phyloP scores from a whole-genome alignment of 2,797 vertebrate species.

The Morus bassanus region DNA sequence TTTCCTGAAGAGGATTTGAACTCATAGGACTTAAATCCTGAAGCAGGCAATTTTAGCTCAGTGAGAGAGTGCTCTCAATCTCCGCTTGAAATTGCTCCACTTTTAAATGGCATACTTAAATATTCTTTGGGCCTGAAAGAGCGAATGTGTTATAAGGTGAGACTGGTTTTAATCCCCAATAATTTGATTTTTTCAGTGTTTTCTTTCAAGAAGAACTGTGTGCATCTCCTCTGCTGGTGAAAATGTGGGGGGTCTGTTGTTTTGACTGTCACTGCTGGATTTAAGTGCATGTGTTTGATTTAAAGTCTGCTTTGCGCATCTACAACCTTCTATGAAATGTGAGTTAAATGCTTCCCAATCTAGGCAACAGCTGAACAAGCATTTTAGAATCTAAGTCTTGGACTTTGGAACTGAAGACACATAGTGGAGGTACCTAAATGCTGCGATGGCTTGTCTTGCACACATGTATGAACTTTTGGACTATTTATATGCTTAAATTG shows the following conservation, averaged over 20 bases:
- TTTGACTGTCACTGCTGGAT: background rate
- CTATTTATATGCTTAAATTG: background rate
- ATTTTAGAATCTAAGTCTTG: background rate
- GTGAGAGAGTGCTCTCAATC: background rate
- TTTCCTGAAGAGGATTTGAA: background rate
- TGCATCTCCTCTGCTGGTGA: background rate
- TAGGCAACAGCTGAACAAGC: background rate
- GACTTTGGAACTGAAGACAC: background rate
- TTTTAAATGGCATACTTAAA: background rate
- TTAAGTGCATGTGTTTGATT: background rate
- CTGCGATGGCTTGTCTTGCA: background rate
- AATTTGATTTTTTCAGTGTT: background rate
- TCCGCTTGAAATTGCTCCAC: background rate
- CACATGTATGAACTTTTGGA: background rate
- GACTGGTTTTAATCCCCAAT: rapidly evolving
- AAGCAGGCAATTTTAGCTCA: background rate
- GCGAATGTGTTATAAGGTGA: background rate
- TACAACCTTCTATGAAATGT: background rate
- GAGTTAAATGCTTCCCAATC: background rate
- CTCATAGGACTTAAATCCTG: background rate
- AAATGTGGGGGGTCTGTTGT: background rate
- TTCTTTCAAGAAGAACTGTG: background rate
- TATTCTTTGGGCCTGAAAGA: background rate
- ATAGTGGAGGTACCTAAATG: background rate
- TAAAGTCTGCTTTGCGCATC: background rate